Conservation (phyloP, 2,797 vertebrate genomes). For the Scomberomorus guttatus region DNA sequence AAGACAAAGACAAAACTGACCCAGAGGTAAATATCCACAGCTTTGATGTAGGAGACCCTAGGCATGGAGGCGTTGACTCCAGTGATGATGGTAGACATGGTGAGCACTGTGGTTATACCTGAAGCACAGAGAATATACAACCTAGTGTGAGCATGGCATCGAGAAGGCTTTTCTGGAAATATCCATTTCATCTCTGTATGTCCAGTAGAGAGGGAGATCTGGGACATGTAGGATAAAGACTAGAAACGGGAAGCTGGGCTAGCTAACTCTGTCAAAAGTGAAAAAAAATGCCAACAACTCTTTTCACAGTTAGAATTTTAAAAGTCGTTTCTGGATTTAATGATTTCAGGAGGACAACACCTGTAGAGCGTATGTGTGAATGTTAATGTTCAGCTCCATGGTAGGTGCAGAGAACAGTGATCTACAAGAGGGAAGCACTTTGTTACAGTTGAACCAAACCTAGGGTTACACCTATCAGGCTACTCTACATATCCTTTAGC, state of each 20-base stretch:
- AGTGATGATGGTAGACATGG: constrained; percentile 89
- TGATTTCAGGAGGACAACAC: neutral
- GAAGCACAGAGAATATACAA: constrained; percentile 29
- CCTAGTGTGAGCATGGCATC: neutral
- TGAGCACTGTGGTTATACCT: constrained; percentile 89
- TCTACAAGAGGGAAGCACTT: too few relatives aligned
- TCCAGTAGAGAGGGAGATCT: neutral
- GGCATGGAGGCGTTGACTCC: constrained; percentile 89
- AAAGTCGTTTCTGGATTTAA: neutral
- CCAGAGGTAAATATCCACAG: constrained; percentile 89
- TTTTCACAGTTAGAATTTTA: neutral
- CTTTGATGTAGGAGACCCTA: constrained; percentile 88
- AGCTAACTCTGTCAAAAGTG: too few relatives aligned
- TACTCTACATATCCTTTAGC: neutral
- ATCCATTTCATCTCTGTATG: neutral
- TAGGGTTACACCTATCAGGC: neutral
- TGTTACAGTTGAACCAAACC: neutral
- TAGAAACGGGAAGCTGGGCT: neutral
- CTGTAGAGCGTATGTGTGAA: neutral
- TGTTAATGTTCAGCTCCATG: too few relatives aligned
- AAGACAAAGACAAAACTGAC: constrained; percentile 89
- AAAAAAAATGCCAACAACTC: too few relatives aligned
- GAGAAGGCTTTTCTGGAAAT: neutral
- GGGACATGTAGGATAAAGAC: neutral
- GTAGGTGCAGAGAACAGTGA: too few relatives aligned